Evolutionary conservation across 35 echinoderm and acorn worm genomes (phyloP).

Genomic region (Antedon bifida): DNA sequence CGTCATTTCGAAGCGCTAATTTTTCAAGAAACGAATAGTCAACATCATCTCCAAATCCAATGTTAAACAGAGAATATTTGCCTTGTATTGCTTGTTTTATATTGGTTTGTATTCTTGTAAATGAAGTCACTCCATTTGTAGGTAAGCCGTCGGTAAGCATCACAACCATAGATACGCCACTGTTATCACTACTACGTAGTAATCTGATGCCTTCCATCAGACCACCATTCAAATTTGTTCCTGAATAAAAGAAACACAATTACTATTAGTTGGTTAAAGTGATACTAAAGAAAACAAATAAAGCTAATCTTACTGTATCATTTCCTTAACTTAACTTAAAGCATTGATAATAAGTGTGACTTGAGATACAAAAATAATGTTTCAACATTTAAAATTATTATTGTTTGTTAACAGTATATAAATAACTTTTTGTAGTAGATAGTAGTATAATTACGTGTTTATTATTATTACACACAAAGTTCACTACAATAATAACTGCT

Average conservation of each 20-base stretch:
- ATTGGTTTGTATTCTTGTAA: slow-evolving; percentile 5
- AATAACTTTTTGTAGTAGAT: no score
- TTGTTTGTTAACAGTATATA: no score
- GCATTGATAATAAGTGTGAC: no score
- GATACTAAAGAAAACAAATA: no score
- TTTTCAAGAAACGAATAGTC: slow-evolving; percentile 47
- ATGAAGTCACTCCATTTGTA: slow-evolving; percentile 9
- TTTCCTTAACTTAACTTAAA: no score
- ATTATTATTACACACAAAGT: no score
- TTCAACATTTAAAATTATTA: no score
- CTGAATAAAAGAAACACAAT: slow-evolving; percentile 1
- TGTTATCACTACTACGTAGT: slow-evolving; percentile 5
- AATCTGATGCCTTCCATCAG: slow-evolving; percentile 12
- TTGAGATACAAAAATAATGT: no score
- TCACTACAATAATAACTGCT: no score
- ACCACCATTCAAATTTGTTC: slow-evolving; percentile 40
- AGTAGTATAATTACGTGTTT: no score
- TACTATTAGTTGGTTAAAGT: no score
- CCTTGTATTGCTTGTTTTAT: slow-evolving; percentile 17
- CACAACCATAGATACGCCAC: slow-evolving; percentile 37
- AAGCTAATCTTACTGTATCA: no score
- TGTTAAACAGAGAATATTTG: slow-evolving; percentile 32
- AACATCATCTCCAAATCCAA: slow-evolving; percentile 46
- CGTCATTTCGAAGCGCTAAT: slow-evolving; percentile 31
- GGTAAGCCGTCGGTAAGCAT: slow-evolving; percentile 60